Evolutionary conservation across 2,888 invertebrate species (phyloP), one percentile per base, ranked within the genome.

Genomic region (Monoplex corrugatus): DNA sequence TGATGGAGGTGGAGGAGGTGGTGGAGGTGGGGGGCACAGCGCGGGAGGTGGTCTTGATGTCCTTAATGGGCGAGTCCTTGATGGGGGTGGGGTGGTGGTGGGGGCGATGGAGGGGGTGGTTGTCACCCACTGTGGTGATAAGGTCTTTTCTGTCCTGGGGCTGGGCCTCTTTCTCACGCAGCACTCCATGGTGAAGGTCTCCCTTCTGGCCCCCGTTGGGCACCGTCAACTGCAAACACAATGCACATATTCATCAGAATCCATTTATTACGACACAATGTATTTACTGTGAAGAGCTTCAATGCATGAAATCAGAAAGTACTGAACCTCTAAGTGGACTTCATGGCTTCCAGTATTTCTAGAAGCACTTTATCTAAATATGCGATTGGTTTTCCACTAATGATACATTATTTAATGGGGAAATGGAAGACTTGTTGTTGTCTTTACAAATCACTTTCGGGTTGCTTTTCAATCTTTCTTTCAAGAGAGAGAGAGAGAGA

Each of bases 171-270:
- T 75, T 43, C 23, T 87, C 88, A 2, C 87, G 38, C 50, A 87
- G 63, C 40, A 63, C 82, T 19, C 87, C 87, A 23, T 80, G 87
- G 28, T 68, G 88, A 2, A 63, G 68, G 68, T 43, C 32, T 10
- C 43, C 78, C 13, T 68, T 80, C 80, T 68, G 78, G 44, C 87
- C 82, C 16, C 87, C 87, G 68, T 88, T 88, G 50, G 88, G 82
- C 28, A 88, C 83, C 16, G 88, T 63, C 72, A 88, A 68, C 88
- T 88, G 88, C 19, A 1, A 44, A 43, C 45, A 84, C 19, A 75
- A 43, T 32, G 32, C 19, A 57, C 57, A 57, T 50, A 19, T 50
- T 13, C 19, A 50, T 19, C n/a, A n/a, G n/a, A n/a, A n/a, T n/a
- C n/a, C n/a, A n/a, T n/a, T n/a, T n/a, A n/a, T n/a, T n/a, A n/a